Base-by-base conservation (phyloP, 2,888 invertebrate genomes). In the Cosmorhoe ocellata region DNA sequence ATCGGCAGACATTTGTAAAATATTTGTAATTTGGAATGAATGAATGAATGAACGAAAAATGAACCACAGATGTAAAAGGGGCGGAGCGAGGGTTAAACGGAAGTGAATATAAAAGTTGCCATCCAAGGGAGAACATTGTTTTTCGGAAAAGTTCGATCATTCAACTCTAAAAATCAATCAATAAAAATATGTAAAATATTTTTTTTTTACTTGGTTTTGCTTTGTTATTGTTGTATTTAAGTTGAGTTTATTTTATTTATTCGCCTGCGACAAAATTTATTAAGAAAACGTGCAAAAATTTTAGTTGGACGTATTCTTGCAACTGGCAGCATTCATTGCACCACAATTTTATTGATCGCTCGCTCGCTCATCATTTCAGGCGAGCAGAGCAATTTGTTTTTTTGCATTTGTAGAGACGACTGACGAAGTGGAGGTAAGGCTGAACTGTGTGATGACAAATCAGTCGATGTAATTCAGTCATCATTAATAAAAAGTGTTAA, bases 391-490 rank as follows among this genome's bases (percentile, higher is more conserved):
- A 46, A 50, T 38, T 36, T 45, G 33, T 22, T 11, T 13, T 24
- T 3, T 6, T 5, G 24, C 3, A 18, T 47, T 75, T 81, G 82
- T 81, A 77, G 78, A 74, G 74, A 76, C 69, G 69, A 65, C 72
- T 18, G 73, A 62, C 67, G 66, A 67, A 64, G 71, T 75, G 74
- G 76, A 69, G 69, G 71, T 18, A 18, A 4, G 18, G 18, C 18
- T 18, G 18, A 18, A 6, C 56, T 51, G 32, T 66, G 75, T 81
- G 74, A 81, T 83, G 81, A 82, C 80, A 84, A 76, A 75, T 74
- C 71, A 69, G 70, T 79, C 69, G 66, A 78, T 79, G 85, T 85
- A 81, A 85, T 83, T 81, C 73, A 81, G 77, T 79, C 78, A 77
- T 81, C 80, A 79, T 74, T 66, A 67, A 67, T 73, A 70, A 71